Conservation (phyloP, 1,140 invertebrate species). For the Reticulitermes speratus region DNA sequence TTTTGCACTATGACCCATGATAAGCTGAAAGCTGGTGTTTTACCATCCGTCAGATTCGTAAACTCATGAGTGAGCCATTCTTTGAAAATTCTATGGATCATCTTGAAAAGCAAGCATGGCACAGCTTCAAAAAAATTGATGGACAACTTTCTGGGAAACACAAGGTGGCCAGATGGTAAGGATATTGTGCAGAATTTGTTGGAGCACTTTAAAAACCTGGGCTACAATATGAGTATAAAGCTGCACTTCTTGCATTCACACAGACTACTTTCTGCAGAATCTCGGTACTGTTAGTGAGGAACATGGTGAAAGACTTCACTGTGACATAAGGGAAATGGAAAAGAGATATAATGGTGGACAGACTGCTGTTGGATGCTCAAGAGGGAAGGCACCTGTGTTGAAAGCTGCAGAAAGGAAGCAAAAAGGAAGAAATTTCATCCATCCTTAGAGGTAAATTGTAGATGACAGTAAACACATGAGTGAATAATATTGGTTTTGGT, state of each 20-base stretch:
- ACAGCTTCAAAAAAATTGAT: constrained; percentile 35
- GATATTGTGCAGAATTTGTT: constrained; percentile 23
- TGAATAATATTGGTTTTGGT: too few relatives aligned
- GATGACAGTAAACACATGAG: too few relatives aligned
- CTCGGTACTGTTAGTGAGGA: not conserved
- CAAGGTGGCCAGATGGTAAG: not conserved
- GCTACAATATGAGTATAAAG: constrained; percentile 46
- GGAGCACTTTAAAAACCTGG: constrained; percentile 40
- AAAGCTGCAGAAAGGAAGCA: too few relatives aligned
- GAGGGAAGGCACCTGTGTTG: not conserved
- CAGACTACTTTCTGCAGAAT: constrained; percentile 33
- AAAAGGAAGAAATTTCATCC: too few relatives aligned
- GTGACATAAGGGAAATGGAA: not conserved
- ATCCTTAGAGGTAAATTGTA: too few relatives aligned
- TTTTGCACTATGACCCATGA: constrained; percentile 42
- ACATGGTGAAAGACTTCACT: not conserved
- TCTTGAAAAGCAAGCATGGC: constrained; percentile 35
- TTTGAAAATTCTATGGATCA: constrained; percentile 34
- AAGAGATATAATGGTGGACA: not conserved
- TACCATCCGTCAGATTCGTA: constrained; percentile 41
- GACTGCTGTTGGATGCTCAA: not conserved
- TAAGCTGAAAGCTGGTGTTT: constrained; percentile 43
- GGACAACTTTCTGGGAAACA: constrained; percentile 15
- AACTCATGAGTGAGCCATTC: constrained; percentile 35
- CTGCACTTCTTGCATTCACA: constrained; percentile 46